phyloP scores from a whole-genome alignment of 2,888 invertebrate species.

The Cremastinae sp. region DNA sequence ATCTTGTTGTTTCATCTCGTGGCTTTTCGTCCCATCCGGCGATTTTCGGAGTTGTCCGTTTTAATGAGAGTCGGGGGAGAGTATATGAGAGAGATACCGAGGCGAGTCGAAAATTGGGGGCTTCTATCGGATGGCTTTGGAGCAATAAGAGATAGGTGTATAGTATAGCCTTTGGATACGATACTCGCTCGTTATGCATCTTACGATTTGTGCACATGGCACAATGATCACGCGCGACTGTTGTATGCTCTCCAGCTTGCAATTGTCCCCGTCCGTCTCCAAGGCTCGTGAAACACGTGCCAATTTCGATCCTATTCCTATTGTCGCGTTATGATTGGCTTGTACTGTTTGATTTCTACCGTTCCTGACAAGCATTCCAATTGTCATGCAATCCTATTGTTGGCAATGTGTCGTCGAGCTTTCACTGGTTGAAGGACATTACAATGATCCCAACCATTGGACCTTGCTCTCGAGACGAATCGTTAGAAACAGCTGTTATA shows the following conservation, averaged over 20 bases:
- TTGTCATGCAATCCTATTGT: slow-evolving; percentile 45
- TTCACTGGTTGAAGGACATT: too few relatives aligned
- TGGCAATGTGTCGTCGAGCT: slow-evolving; percentile 17
- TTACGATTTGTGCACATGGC: slow-evolving; percentile 33
- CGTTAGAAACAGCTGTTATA: too few relatives aligned
- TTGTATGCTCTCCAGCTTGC: slow-evolving; percentile 13
- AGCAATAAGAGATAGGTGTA: slow-evolving; percentile 1
- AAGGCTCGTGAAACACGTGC: slow-evolving; percentile 41
- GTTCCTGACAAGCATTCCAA: slow-evolving; percentile 48
- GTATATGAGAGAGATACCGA: background rate
- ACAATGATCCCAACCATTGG: too few relatives aligned
- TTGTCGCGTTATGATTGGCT: slow-evolving; percentile 61
- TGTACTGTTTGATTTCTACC: slow-evolving; percentile 56
- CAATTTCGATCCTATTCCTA: slow-evolving; percentile 54
- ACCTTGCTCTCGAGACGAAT: too few relatives aligned
- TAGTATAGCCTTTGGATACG: background rate
- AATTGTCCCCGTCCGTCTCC: background rate
- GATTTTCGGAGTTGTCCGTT: background rate
- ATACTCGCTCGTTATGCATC: slow-evolving; percentile 45
- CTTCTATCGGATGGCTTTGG: slow-evolving; percentile 8
- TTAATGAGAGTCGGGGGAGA: background rate
- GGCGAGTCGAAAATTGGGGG: slow-evolving; percentile 29
- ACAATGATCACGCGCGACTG: slow-evolving; percentile 36
- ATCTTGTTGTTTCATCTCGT: background rate
- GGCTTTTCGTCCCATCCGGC: background rate